Conservation (phyloP, 2,113 vertebrate genomes). For the Morone saxatilis region DNA sequence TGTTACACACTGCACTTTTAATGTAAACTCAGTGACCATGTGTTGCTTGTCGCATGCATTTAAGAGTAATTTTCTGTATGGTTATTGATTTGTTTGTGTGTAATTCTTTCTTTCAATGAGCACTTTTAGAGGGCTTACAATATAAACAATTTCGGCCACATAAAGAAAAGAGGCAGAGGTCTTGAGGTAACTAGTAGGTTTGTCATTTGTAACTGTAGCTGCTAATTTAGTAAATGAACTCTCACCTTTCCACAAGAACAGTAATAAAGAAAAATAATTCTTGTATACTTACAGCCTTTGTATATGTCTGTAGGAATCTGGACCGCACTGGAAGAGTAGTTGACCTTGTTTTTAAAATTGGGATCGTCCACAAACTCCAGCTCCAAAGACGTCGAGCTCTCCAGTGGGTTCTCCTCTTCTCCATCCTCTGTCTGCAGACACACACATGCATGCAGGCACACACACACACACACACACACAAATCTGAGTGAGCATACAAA, state of each 20-base stretch:
- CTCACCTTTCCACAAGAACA: not conserved
- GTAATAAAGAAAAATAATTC: not conserved
- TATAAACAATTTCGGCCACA: not conserved
- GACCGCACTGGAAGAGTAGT: constrained; percentile 96
- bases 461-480: constrained; percentile 51
- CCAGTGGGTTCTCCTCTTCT: constrained; percentile 88
- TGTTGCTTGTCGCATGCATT: not conserved
- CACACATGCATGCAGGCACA: constrained; percentile 13
- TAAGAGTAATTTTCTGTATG: not conserved
- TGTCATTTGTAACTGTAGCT: not conserved
- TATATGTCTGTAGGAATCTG: constrained; percentile 99
- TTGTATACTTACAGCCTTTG: constrained; percentile 96
- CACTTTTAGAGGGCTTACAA: not conserved
- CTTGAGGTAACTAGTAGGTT: not conserved
- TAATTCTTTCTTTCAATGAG: too few relatives aligned
- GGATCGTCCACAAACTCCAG: constrained; percentile 94
- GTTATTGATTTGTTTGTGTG: not conserved
- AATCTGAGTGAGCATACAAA: constrained; percentile 50
- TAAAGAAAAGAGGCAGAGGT: not conserved
- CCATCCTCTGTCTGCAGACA: constrained; percentile 88
- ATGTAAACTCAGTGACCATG: not conserved
- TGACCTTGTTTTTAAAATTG: constrained; percentile 98
- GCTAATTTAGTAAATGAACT: not conserved
- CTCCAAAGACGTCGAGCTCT: constrained; percentile 88
- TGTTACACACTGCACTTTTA: not conserved